Conservation (phyloP, 2,113 vertebrate species). For the Speoplatyrhinus poulsoni region DNA sequence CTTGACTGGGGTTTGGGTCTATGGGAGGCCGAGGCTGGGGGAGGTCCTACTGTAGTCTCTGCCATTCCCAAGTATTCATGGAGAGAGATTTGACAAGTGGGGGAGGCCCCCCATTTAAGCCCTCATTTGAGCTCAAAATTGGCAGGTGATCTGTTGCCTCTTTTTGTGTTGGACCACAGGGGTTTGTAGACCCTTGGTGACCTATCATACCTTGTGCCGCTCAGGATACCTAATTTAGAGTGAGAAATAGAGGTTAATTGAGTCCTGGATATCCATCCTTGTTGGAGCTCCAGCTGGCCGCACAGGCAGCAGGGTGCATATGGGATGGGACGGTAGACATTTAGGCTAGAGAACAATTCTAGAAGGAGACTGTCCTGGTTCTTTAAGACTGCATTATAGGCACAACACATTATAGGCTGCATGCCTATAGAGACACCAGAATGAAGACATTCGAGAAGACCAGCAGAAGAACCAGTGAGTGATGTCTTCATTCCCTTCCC, state of each 20-base stretch:
- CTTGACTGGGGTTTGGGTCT: slow-evolving; percentile 61
- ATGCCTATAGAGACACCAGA: slow-evolving; percentile 27
- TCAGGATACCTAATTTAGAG: slow-evolving; percentile 69
- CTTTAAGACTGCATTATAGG: slow-evolving; percentile 71
- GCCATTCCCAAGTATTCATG: slow-evolving; percentile 73
- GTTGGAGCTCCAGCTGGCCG: slow-evolving; percentile 65
- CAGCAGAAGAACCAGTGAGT: slow-evolving; percentile 25
- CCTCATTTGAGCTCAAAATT: slow-evolving; percentile 74
- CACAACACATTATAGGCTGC: slow-evolving; percentile 48
- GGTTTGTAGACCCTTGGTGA: slow-evolving; percentile 56
- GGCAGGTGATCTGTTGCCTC: slow-evolving; percentile 73
- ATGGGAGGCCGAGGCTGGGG: slow-evolving; percentile 55
- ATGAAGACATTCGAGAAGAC: slow-evolving; percentile 3
- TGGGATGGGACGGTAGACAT: slow-evolving; percentile 53
- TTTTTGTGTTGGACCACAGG: slow-evolving; percentile 71
- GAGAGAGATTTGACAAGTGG: slow-evolving; percentile 70
- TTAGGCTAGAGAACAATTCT: slow-evolving; percentile 54
- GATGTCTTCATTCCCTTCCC: slow-evolving; percentile 18
- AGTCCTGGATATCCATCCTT: slow-evolving; percentile 51
- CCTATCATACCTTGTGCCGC: slow-evolving; percentile 72
- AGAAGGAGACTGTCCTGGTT: slow-evolving; percentile 60
- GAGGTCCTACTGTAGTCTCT: slow-evolving; percentile 61
- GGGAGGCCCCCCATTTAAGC: slow-evolving; percentile 63
- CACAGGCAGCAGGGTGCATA: slow-evolving; percentile 35
- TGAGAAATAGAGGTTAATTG: slow-evolving; percentile 52